Conservation (phyloP, 2,113 vertebrate species). For the Strigops habroptila region DNA sequence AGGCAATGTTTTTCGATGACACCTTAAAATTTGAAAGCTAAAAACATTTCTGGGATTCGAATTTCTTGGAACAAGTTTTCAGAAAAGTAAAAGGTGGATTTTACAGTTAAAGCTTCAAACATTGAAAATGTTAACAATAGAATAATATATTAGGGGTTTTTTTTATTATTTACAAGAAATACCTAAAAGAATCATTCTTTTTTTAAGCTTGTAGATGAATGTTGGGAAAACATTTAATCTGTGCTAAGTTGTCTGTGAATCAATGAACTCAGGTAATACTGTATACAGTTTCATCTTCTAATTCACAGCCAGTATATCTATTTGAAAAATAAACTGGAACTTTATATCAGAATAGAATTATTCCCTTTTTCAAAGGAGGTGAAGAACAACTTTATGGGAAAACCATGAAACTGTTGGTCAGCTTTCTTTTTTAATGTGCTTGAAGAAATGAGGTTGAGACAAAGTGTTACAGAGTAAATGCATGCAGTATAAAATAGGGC, state of each 20-base stretch:
- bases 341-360: slow-evolving; percentile 3
- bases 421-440: background rate
- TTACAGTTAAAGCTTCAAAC: slow-evolving; percentile 33
- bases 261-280: slow-evolving; percentile 74
- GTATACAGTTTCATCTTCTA: slow-evolving; percentile 18
- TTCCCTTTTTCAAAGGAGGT: slow-evolving; percentile 39
- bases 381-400: background rate
- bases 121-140: slow-evolving; percentile 21
- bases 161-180: slow-evolving; percentile 51
- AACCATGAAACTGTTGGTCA: background rate
- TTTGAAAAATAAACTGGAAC: slow-evolving; percentile 34
- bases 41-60: background rate
- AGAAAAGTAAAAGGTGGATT: background rate
- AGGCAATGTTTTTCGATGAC: slow-evolving; percentile 79
- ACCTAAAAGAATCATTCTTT: slow-evolving; percentile 51
- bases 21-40: background rate
- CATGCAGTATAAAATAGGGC: background rate
- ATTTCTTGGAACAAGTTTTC: background rate
- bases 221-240: slow-evolving; percentile 15
- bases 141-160: slow-evolving; percentile 54
- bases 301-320: slow-evolving; percentile 22
- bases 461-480: background rate
- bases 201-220: slow-evolving; percentile 48
- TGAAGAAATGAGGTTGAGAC: slow-evolving; percentile 15
- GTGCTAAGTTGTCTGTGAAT: slow-evolving; percentile 52